A percentile compares a stretch with the other conserved stretches of the same genome.
phyloP scores from a whole-genome alignment of 2,888 invertebrate species.

The Aphodius granarius region DNA sequence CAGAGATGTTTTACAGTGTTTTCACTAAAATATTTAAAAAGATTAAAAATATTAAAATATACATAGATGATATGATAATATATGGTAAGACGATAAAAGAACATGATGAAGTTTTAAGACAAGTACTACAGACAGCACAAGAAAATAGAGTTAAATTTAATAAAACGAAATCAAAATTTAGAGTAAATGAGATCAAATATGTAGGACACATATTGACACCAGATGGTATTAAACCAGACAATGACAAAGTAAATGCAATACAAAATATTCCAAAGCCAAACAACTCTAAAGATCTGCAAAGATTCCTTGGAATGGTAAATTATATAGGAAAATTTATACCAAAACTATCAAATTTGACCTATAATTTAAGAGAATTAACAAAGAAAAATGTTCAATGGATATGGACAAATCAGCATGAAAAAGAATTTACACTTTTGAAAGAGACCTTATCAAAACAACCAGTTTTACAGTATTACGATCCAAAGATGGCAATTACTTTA shows the following conservation, averaged over 20 bases:
- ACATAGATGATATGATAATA: constrained; percentile 26
- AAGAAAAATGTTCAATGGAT: constrained; percentile 26
- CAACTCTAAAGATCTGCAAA: constrained; percentile 32
- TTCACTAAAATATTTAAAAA: constrained; percentile 5
- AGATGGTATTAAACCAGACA: constrained; percentile 28
- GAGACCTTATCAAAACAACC: constrained; percentile 17
- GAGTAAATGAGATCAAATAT: constrained; percentile 25
- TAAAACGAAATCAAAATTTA: constrained; percentile 28
- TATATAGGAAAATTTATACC: constrained; percentile 35
- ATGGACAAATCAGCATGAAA: constrained; percentile 27
- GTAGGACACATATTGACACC: constrained; percentile 30
- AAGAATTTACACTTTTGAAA: constrained; percentile 31
- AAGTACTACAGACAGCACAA: constrained; percentile 16
- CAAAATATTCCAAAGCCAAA: constrained; percentile 30
- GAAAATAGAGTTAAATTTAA: constrained; percentile 25
- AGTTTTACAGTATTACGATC: constrained; percentile 23
- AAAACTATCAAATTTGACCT: constrained; percentile 22
- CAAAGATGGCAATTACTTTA: constrained; percentile 12
- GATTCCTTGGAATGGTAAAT: constrained; percentile 37
- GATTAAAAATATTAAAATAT: background rate
- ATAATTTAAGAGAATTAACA: too few relatives aligned
- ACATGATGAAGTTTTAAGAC: constrained; percentile 21
- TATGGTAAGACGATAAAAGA: constrained; percentile 8
- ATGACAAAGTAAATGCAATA: constrained; percentile 31
- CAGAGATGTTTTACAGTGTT: background rate